phyloP scores from a whole-genome alignment of 1,140 invertebrate genomes.

The Campoletis sonorensis region DNA sequence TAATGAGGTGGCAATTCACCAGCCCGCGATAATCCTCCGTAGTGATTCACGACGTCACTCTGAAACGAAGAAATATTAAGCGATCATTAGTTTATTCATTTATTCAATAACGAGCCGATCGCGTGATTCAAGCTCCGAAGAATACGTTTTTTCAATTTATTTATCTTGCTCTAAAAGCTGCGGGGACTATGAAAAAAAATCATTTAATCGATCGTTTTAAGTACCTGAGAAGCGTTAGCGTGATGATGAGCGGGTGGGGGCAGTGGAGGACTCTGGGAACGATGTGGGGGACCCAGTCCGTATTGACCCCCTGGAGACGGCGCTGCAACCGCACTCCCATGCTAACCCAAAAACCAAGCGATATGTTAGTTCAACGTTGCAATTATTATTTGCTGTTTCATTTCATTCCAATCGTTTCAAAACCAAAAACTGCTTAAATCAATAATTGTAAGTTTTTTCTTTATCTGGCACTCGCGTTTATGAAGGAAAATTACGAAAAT shows the following conservation, averaged over 20 bases:
- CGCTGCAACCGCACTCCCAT: conserved; percentile 71
- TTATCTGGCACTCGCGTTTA: no score
- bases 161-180: background rate
- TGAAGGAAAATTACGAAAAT: no score
- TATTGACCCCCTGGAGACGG: conserved; percentile 72
- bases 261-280: conserved; percentile 80
- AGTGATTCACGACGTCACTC: conserved; percentile 80
- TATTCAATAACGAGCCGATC: conserved; percentile 25
- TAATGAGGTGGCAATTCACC: conserved; percentile 75
- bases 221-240: conserved; percentile 86
- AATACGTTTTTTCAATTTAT: no score
- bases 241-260: conserved; percentile 88
- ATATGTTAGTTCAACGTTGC: conserved; percentile 56
- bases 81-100: conserved; percentile 30
- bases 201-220: conserved; percentile 48
- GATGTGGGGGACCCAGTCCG: conserved; percentile 72
- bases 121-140: background rate
- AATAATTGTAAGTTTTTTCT: background rate
- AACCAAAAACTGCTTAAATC: background rate
- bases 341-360: conserved; percentile 70
- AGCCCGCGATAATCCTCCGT: conserved; percentile 65
- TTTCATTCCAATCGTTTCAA: background rate
- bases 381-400: background rate
- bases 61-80: conserved; percentile 66
- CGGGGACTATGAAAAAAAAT: no score